Evolutionary conservation across 64 coral and sea anemone genomes (phyloP), one percentile per base, ranked within the genome.

Genomic region (Anthopleura sola): DNA sequence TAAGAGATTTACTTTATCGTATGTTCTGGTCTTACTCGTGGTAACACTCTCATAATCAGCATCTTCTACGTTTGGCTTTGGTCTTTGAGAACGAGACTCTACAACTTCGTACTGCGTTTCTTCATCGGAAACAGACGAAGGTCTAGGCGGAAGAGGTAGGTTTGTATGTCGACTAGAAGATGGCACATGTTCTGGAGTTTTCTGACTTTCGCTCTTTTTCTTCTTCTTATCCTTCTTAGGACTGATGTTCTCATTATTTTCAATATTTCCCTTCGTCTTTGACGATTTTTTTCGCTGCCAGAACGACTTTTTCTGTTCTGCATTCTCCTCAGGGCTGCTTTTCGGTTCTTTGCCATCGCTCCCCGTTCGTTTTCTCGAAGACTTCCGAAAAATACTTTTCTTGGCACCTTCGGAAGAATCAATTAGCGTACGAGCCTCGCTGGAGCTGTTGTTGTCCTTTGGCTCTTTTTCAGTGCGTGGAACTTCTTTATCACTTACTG

Each of bases 261-360:
- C 78, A 15, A 81, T 2, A 81, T 81, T 53, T 8, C 3, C 24
- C 12, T 83, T 83, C 46, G 48, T 53, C 39, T 83, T 83, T 5
- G 82, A 83, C 1, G 82, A 83, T 34, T 83, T 83, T 49, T 51
- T 31, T 60, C 82, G 21, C 29, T 54, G 28, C 82, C 82, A 83
- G 82, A 53, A 48, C 78, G 3, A 37, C 19, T 20, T 19, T 48
- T 81, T 81, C 4, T 71, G 66, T 34, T 71, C 66, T 71, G 11
- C 31, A 71, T 71, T n/a, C 29, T 36, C 66, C 9, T 71, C 66
- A 12, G 66, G 31, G 31, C 66, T 71, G 66, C 31, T 71, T 71
- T 71, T 71, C 9, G 66, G 66, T 15, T 71, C 66, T 15, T 71
- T 71, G 58, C 58, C 58, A 17, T 71, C 29, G 4, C 66, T 71